These are phyloP conservation scores for Pammene aurita DNA, from an alignment of 2,888 invertebrate species.

Conservation along the genomic window DNA sequence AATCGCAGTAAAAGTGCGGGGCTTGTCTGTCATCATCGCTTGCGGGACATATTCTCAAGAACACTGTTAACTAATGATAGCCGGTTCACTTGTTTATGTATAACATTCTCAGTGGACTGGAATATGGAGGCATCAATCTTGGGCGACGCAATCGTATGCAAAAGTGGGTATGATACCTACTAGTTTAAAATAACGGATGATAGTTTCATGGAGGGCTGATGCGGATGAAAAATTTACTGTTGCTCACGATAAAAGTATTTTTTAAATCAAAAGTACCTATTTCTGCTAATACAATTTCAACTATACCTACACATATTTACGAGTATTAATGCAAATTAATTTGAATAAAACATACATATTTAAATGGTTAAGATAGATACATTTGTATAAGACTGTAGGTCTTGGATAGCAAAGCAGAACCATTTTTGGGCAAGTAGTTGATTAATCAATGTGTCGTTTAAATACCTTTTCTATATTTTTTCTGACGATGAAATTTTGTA, in stretches of 20 bases:
- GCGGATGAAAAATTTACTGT: slow-evolving; percentile 22
- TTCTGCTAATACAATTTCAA: no score
- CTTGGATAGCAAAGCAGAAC: no score
- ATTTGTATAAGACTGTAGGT: no score
- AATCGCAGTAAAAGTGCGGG: slow-evolving; percentile 40
- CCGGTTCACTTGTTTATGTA: slow-evolving; percentile 46
- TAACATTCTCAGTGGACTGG: slow-evolving; percentile 9
- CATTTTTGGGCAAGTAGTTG: no score
- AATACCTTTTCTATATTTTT: no score
- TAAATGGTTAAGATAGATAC: no score
- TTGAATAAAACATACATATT: no score
- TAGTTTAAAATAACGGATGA: slow-evolving; percentile 19
- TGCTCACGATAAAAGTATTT: not conserved
- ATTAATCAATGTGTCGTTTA: no score
- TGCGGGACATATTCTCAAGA: slow-evolving; percentile 18
- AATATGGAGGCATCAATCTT: slow-evolving; percentile 16
- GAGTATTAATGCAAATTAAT: no score
- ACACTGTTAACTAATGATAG: slow-evolving; percentile 42
- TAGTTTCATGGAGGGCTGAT: slow-evolving; percentile 24
- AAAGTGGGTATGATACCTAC: slow-evolving; percentile 15
- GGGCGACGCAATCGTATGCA: slow-evolving; percentile 22
- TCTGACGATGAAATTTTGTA: no score
- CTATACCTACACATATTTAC: no score
- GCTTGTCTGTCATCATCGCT: slow-evolving; percentile 35
- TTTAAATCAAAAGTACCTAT: no score